Percentiles rank a stretch among this genome's conserved stretches.
Conservation (phyloP, 2,888 invertebrate species). For the Ectropis crepuscularia region DNA sequence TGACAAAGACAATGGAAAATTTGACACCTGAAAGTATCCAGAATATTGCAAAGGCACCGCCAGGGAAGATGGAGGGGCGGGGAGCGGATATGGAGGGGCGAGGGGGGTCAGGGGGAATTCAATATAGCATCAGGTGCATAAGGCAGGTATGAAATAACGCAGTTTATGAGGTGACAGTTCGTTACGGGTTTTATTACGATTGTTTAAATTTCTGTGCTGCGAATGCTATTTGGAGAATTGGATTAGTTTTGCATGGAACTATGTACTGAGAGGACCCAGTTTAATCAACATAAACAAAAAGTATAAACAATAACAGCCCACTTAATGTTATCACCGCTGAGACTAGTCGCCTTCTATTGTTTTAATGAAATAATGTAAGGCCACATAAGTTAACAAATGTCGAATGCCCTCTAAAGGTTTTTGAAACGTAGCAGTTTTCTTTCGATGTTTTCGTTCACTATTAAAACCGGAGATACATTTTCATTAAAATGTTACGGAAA, state of each 20-base stretch:
- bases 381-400: too few relatives aligned
- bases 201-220: neutral
- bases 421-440: too few relatives aligned
- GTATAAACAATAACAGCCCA: too few relatives aligned
- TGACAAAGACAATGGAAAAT: slow-evolving; percentile 54
- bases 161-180: slow-evolving; percentile 11
- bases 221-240: neutral
- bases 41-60: slow-evolving; percentile 41
- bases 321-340: too few relatives aligned
- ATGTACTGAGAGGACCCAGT: too few relatives aligned
- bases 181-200: slow-evolving; percentile 7
- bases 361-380: too few relatives aligned
- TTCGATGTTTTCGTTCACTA: too few relatives aligned
- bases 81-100: neutral
- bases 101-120: slow-evolving; percentile 24
- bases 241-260: neutral
- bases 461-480: too few relatives aligned
- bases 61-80: slow-evolving; percentile 1
- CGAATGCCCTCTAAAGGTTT: too few relatives aligned
- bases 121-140: slow-evolving; percentile 37
- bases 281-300: too few relatives aligned
- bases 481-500: too few relatives aligned
- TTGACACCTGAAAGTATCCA: slow-evolving; percentile 54
- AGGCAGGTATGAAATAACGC: slow-evolving; percentile 27
- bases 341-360: too few relatives aligned